Base-by-base conservation (phyloP, 2,888 invertebrate genomes). In the Invenusta paracnida region DNA sequence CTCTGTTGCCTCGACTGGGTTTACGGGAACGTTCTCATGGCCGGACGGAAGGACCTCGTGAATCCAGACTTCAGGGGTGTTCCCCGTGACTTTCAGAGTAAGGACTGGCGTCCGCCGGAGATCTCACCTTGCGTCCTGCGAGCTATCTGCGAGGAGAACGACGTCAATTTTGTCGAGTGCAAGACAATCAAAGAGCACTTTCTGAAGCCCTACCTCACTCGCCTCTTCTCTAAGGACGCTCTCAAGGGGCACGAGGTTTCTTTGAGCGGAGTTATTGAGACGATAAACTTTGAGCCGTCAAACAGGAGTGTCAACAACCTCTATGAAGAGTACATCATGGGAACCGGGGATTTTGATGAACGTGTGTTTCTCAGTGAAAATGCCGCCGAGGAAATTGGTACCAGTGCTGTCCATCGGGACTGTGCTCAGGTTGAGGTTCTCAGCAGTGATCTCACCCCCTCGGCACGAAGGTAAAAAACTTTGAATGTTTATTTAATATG, bases 291-390 rank as follows among this genome's bases (percentile, higher is more conserved):
- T 81, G 86, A 86, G 28, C 28, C 67, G 28, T 87, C 66, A 28
- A 67, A 88, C 48, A 85, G 82, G 11, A 29, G 28, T 1, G 92
- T 97, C 67, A 95, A 95, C 88, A 95, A 94, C 91, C 93, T 94
- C 13, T 99, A 99, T 91, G 97, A 97, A 90, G 95, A 95, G 85
- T 95, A 95, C 91, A 95, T 98, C 29, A 92, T 97, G 67, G 95
- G 94, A 90, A 95, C 95, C 87, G 97, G 97, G 0, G 96, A 97
- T 91, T 95, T 98, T 91, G 98, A 99, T 91, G 98, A 99, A 92
- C 94, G 97, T 90, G 95, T 98, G 91, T 96, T 98, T 92, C 93
- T 97, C 89, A 95, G 95, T 93, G 93, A 94, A 92, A 93, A 93
- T 90, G 93, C 93, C 0, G 92, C 91, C 87, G 92, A 92, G 87